Evolutionary conservation across 2,113 vertebrate genomes (phyloP).

Genomic region (Pimephales promelas): DNA sequence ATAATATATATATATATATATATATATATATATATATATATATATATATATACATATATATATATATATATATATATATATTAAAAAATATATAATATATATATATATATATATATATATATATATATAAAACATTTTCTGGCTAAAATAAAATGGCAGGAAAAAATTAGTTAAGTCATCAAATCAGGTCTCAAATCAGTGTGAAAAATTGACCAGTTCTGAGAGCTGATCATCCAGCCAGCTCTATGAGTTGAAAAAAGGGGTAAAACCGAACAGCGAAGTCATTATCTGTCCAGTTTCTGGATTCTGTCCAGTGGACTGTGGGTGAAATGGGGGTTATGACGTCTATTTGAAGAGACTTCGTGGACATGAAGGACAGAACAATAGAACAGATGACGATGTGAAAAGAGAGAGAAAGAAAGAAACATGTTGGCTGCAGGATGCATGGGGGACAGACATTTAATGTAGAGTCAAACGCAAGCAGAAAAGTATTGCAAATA

Average conservation of each 20-base stretch:
- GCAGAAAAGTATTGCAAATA: background rate
- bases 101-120: no score
- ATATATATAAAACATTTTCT: background rate
- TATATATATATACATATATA: no score
- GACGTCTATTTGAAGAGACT: conserved; percentile 8
- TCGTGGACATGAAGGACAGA: conserved; percentile 15
- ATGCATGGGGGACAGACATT: background rate
- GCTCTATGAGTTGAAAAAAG: background rate
- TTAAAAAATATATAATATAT: no score
- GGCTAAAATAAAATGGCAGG: background rate
- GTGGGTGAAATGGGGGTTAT: conserved; percentile 5
- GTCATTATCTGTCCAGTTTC: conserved; percentile 29
- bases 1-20: no score
- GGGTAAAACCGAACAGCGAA: background rate
- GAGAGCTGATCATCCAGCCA: background rate
- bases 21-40: no score
- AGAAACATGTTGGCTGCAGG: background rate
- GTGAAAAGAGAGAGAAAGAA: conserved; percentile 2
- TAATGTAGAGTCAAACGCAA: conserved; percentile 12
- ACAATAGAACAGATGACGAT: background rate
- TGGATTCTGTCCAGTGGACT: background rate
- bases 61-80: no score
- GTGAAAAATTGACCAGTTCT: background rate
- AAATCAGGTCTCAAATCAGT: background rate
- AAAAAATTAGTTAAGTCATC: background rate